Evolutionary conservation across 23 tunicate species (phyloP), one percentile per base, ranked within the genome.

Genomic region (Diplosoma virens): DNA sequence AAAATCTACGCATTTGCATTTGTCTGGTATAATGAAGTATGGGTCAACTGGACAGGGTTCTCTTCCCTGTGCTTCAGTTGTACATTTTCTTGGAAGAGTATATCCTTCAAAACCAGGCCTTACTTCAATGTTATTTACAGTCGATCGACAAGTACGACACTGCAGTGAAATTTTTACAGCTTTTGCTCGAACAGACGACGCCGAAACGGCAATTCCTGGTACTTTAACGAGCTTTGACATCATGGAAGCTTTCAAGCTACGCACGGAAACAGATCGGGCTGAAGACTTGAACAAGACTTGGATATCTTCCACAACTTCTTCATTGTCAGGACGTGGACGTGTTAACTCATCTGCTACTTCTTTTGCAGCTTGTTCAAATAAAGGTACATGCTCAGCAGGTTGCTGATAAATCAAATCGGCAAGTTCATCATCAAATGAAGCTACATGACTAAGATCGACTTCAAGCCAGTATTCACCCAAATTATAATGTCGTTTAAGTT

Each of bases 31-130:
- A 64, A 95, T 84, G 64, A 89, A 89, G 46, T 93, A 95, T 0
- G 99, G 99, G 45, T 95, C 99, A 18, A 95, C 24, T 2, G 99
- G 99, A 53, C 99, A 95, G 0, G 99, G 97, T 30, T 84, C 99
- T 54, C 96, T 33, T 11, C 97, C 97, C 47, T 79, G 78, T n/a
- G 80, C 93, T 74, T 80, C 86, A 27, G 85, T 82, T 7, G 81
- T 67, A 76, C 99, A 95, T 84, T 81, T 89, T 37, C 99, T 58
- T 35, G 99, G 99, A 54, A 95, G 56, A 20, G 78, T 72, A 70
- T 85, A 81, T 0, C 99, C 99, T 73, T 95, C 99, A 18, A 95
- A 59, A 36, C 99, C 99, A 1, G 99, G 99, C 37, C 66, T 64
- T 3, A 95, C 87, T 34, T 47, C 47, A 30, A 95, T 81, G 55